These are phyloP conservation scores for Mycteria americana DNA, from an alignment of 2,797 vertebrate species.

Conservation along the genomic window DNA sequence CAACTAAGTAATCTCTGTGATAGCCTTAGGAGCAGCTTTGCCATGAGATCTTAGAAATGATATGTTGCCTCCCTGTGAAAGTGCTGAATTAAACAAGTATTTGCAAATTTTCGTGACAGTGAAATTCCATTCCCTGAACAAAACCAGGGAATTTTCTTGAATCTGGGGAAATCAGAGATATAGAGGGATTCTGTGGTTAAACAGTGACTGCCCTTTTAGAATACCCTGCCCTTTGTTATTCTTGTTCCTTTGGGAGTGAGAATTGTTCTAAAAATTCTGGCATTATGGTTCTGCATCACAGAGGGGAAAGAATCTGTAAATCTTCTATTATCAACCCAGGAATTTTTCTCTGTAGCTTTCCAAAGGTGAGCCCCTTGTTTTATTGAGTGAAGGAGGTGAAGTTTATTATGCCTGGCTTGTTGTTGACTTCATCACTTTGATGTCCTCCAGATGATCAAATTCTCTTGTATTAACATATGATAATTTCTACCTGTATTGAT, in stretches of 20 bases:
- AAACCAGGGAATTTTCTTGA: background rate
- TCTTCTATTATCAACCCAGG: background rate
- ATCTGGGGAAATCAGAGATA: background rate
- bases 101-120: slow-evolving; percentile 4
- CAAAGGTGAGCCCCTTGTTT: background rate
- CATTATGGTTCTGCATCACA: background rate
- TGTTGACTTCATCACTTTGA: background rate
- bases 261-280: background rate
- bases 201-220: background rate
- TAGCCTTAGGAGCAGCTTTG: slow-evolving; percentile 62
- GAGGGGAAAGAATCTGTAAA: background rate
- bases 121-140: background rate
- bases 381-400: background rate
- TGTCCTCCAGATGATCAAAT: background rate
- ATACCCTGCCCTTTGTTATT: background rate
- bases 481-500: slow-evolving; percentile 25
- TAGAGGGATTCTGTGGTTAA: background rate
- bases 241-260: background rate
- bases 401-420: background rate
- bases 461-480: background rate
- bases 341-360: background rate
- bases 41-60: slow-evolving; percentile 24
- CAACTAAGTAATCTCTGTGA: slow-evolving; percentile 31
- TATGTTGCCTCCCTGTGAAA: slow-evolving; percentile 15
- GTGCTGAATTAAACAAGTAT: slow-evolving; percentile 38